Base-by-base conservation (phyloP, 2,888 invertebrate genomes). In the Conops quadrifasciatus region DNA sequence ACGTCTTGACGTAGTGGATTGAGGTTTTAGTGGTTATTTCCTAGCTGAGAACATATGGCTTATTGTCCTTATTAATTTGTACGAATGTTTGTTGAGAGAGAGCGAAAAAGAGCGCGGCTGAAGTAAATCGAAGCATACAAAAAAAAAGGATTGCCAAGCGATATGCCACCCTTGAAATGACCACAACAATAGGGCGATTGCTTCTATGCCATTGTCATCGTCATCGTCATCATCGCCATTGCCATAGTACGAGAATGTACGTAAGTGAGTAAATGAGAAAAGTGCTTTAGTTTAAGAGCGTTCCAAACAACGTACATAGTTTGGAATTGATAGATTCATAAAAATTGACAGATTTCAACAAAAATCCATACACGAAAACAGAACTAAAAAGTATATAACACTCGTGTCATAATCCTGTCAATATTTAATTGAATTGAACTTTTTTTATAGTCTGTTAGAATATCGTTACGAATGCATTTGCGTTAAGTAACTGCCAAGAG, bases 181-280 rank as follows among this genome's bases (percentile, higher is more conserved):
- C 71, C 74, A 74, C 64, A 74, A 73, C 74, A 74, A 74, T 70
- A 43, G 43, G 19, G 30, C 30, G 26, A 45, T 53, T 4, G 36
- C 1, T 24, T 21, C 53, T n/a, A 56, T 2, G 15, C 49, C 19
- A 43, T 21, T 11, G 24, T 7, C 53, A 56, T 4, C 19, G 49
- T 49, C 36, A 36, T 36, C n/a, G 45, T 45, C 49, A 19, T 49
- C 49, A 19, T 53, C 11, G 15, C 53, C 7, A 15, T 58, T 16
- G 58, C 15, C 26, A 28, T n/a, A n/a, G n/a, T n/a, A n/a, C n/a
- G n/a, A n/a, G n/a, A n/a, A n/a, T n/a, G n/a, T n/a, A n/a, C n/a
- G n/a, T n/a, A n/a, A n/a, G n/a, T n/a, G 26, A 2, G 53, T 24
- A 58, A 58, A 9, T 36, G 9, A 9, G 9, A 36, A 36, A 36